Evolutionary conservation across 1,140 invertebrate species (phyloP).

Genomic region (Ruditapes philippinarum): DNA sequence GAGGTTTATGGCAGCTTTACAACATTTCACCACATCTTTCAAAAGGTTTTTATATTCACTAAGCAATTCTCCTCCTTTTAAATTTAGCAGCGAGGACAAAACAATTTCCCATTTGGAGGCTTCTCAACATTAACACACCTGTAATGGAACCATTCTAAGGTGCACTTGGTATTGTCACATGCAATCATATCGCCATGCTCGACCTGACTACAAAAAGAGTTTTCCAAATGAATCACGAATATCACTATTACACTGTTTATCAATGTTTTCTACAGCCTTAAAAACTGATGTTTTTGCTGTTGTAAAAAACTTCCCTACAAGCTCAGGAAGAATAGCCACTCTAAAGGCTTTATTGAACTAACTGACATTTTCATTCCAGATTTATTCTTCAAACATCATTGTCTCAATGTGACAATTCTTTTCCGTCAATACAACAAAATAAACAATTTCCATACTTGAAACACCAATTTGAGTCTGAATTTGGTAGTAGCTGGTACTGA

Average conservation of each 20-base stretch:
- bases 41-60: too few species aligned
- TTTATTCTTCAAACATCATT: neutral
- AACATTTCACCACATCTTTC: too few species aligned
- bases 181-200: slow-evolving; percentile 26
- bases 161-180: slow-evolving; percentile 16
- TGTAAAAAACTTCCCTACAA: slow-evolving; percentile 35
- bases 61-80: too few species aligned
- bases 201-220: neutral
- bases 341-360: neutral
- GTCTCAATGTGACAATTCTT: slow-evolving; percentile 24
- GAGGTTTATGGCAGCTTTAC: too few species aligned
- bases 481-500: too few species aligned
- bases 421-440: slow-evolving; percentile 61
- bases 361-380: neutral
- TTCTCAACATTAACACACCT: slow-evolving; percentile 33
- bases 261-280: too few species aligned
- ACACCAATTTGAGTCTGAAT: slow-evolving; percentile 47
- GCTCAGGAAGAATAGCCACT: neutral
- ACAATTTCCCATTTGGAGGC: slow-evolving; percentile 40
- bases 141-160: slow-evolving; percentile 47
- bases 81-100: slow-evolving; percentile 32
- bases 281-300: too few species aligned
- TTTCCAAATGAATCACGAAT: too few species aligned
- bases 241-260: too few species aligned
- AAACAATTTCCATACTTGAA: neutral